Base-by-base conservation (phyloP, 2,113 vertebrate genomes). In the Callionymus lyra region DNA sequence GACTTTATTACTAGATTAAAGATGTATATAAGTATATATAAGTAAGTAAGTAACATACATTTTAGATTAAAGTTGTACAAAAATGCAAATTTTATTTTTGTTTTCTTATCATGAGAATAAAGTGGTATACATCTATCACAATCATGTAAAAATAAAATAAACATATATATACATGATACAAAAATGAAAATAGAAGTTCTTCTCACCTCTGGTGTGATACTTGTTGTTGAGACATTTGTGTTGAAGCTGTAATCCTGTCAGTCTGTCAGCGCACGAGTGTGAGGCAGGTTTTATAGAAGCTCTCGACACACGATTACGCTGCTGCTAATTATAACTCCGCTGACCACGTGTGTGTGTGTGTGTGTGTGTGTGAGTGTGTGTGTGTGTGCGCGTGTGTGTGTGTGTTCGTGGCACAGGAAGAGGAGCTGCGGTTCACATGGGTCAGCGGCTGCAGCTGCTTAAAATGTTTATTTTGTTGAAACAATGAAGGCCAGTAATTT, bases 401-500 rank as follows among this genome's bases (percentile, higher is more conserved):
- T 44, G 70, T 66, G 76, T 69, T 70, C 61, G 57, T 74, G 77
- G 68, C 48, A 53, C 33, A 59, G 70, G 51, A 50, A 76, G 70
- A 80, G 84, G 80, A 86, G 83, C 56, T 63, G 53, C 50, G 59
- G 77, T 72, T 59, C 65, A 60, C 72, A 79, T 9, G 34, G 59
- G 55, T 68, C 65, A 69, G 60, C 10, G 19, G 45, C 34, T 56
- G 66, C 76, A 83, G 79, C 80, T 81, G 77, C 49, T 46, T 33
- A 46, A 8, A 66, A 42, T 85, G 84, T 88, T 86, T 86, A 80
- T 60, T 56, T 74, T 83, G 36, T 58, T 45, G 54, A 65, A 83
- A 85, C 80, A 86, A 85, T 84, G 76, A 74, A 70, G 59, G 58
- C 46, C 63, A 74, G 51, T 33, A 46, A 19, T 47, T 15, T 31